phyloP scores from a whole-genome alignment of 2,888 invertebrate genomes.

The Odontocolon sp. region DNA sequence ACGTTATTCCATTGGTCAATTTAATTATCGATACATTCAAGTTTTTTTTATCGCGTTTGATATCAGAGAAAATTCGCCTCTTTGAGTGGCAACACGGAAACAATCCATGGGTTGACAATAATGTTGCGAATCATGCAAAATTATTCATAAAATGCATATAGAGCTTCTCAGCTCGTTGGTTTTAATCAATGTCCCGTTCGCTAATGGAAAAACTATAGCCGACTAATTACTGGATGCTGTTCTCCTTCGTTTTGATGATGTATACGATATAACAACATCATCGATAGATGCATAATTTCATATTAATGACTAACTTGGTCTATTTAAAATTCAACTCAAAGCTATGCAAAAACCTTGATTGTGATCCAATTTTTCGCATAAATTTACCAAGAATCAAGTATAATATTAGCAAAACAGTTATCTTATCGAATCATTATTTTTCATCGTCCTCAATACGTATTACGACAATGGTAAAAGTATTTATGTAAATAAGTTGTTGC shows the following conservation, averaged over 20 bases:
- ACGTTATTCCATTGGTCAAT: conserved; percentile 57
- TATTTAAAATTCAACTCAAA: conserved; percentile 15
- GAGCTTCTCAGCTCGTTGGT: conserved; percentile 7
- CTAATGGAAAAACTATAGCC: conserved; percentile 63
- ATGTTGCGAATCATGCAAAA: conserved; percentile 17
- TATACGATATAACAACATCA: conserved; percentile 12
- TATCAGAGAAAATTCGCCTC: background rate
- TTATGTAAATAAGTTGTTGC: conserved; percentile 43
- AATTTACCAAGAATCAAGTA: background rate
- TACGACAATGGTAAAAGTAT: conserved; percentile 29
- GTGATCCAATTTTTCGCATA: conserved; percentile 14
- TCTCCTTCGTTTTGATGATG: conserved; percentile 45
- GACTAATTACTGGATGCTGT: conserved; percentile 72
- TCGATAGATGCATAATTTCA: conserved; percentile 44
- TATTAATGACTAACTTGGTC: conserved; percentile 26
- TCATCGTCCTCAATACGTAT: conserved; percentile 17
- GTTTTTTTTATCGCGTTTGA: background rate
- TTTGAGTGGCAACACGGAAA: conserved; percentile 15
- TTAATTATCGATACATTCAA: background rate
- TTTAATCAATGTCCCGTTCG: conserved; percentile 36
- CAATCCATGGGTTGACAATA: background rate
- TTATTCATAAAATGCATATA: conserved; percentile 48
- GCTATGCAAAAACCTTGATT: conserved; percentile 18
- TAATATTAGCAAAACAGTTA: background rate
- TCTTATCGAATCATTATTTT: background rate